A percentile compares a stretch with the other conserved stretches of the same genome.
These are phyloP conservation scores for Drosophila yakuba DNA, from an alignment of 1,140 invertebrate species.

Conservation along the genomic window DNA sequence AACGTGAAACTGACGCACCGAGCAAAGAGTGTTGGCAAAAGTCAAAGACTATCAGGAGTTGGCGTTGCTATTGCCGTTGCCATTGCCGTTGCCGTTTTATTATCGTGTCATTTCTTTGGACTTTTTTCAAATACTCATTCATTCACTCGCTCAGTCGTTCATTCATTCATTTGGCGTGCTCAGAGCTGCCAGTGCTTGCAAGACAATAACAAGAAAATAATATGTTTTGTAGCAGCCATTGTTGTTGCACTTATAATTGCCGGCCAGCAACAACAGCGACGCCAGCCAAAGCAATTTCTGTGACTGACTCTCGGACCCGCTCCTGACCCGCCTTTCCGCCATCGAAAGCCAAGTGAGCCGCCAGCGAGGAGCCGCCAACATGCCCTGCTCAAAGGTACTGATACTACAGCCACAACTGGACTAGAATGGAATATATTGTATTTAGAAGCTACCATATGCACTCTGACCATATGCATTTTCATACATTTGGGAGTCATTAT, in stretches of 20 bases:
- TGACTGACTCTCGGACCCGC: slow-evolving; percentile 61
- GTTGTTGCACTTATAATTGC: slow-evolving; percentile 64
- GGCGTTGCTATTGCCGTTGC: slow-evolving; percentile 20
- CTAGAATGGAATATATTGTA: no score
- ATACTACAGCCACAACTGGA: not conserved
- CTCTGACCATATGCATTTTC: no score
- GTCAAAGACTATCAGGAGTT: slow-evolving; percentile 41
- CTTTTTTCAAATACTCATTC: slow-evolving; percentile 62
- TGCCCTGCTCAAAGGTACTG: slow-evolving; percentile 13
- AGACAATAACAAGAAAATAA: slow-evolving; percentile 78
- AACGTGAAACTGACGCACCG: slow-evolving; percentile 42
- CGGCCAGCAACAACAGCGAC: slow-evolving; percentile 44
- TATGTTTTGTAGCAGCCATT: slow-evolving; percentile 38
- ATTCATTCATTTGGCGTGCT: slow-evolving; percentile 33
- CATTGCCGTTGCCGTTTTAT: slow-evolving; percentile 42
- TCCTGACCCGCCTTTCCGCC: slow-evolving; percentile 22
- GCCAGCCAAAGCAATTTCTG: slow-evolving; percentile 70
- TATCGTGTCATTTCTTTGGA: slow-evolving; percentile 67
- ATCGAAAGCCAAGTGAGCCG: slow-evolving; percentile 25
- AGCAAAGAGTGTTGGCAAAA: slow-evolving; percentile 21
- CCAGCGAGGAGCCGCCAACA: slow-evolving; percentile 41
- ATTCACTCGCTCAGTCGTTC: slow-evolving; percentile 48
- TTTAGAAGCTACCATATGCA: no score
- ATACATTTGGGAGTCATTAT: no score
- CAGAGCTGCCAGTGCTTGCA: slow-evolving; percentile 22